phyloP scores from a whole-genome alignment of 2,113 vertebrate genomes.

The Trichomycterus rosablanca region DNA sequence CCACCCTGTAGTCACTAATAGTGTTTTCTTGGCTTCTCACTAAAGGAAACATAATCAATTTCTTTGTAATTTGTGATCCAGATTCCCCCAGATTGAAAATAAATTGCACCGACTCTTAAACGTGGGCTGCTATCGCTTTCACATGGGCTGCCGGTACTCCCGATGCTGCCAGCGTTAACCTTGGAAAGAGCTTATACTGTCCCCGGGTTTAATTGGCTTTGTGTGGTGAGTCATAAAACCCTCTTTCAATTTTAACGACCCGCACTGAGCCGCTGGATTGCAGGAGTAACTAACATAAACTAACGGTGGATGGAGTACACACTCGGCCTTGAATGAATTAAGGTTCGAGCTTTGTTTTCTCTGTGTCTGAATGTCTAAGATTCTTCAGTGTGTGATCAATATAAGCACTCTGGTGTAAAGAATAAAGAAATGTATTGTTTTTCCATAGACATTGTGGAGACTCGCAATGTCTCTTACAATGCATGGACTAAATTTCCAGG shows the following conservation, averaged over 20 bases:
- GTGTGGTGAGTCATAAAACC: constrained; percentile 48
- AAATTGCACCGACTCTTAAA: constrained; percentile 42
- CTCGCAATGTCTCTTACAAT: too few relatives aligned
- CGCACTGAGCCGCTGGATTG: constrained; percentile 37
- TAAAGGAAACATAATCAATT: constrained; percentile 36
- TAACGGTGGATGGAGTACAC: constrained; percentile 27
- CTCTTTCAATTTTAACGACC: constrained; percentile 55
- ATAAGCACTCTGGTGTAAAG: background rate
- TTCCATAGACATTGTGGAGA: constrained; percentile 2
- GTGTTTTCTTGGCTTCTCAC: constrained; percentile 13
- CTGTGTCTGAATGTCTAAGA: background rate
- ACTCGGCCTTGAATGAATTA: constrained; percentile 19
- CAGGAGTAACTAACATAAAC: constrained; percentile 41
- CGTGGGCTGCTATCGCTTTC: constrained; percentile 14
- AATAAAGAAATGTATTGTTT: background rate
- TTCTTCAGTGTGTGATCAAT: constrained; percentile 21
- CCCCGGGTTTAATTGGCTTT: constrained; percentile 61
- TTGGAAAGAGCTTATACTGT: constrained; percentile 49
- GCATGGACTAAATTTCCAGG: too few relatives aligned
- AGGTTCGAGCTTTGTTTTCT: constrained; percentile 6
- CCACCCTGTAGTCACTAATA: background rate
- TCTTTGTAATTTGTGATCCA: constrained; percentile 46
- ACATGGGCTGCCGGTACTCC: constrained; percentile 20
- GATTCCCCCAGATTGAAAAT: constrained; percentile 45
- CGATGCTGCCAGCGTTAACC: constrained; percentile 35